Evolutionary conservation across 2,888 invertebrate species (phyloP).

Genomic region (Drosophila pegasa): DNA sequence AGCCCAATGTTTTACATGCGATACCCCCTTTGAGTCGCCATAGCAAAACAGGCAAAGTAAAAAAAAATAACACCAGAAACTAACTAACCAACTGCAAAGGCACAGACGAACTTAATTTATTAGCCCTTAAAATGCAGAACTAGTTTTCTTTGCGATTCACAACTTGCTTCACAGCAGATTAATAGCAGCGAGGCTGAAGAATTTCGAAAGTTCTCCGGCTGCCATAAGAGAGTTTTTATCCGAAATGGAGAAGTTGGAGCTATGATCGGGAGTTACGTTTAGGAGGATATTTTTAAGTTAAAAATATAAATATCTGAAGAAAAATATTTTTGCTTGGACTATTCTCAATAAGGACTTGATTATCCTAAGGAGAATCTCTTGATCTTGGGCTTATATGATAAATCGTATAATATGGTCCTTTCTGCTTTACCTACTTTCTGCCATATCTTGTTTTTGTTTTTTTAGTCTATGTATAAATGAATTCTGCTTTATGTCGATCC

Average conservation of each 20-base stretch:
- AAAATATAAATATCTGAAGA: no score
- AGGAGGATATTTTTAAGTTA: no score
- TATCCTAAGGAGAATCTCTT: no score
- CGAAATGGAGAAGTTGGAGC: neutral
- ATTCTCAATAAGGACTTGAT: no score
- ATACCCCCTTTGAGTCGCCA: constrained; percentile 37
- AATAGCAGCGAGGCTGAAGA: constrained; percentile 3
- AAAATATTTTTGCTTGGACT: no score
- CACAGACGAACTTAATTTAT: constrained; percentile 11
- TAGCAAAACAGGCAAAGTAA: constrained; percentile 3
- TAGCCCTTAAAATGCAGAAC: constrained; percentile 2
- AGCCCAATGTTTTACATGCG: constrained; percentile 72
- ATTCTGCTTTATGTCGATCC: no score
- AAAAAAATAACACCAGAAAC: constrained; percentile 7
- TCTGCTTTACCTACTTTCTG: no score
- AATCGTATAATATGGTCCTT: no score
- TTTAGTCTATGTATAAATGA: no score
- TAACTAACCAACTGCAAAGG: constrained; percentile 25
- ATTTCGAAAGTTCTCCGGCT: neutral
- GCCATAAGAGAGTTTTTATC: neutral
- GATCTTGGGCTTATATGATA: no score
- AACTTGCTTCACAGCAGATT: constrained; percentile 5
- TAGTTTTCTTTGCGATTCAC: constrained; percentile 1
- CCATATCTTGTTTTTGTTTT: no score
- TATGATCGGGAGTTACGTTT: no score